A percentile compares a stretch with the other conserved stretches of the same genome.
These are phyloP conservation scores for Drosophila lowei DNA, from an alignment of 1,140 invertebrate species.

Conservation along the genomic window DNA sequence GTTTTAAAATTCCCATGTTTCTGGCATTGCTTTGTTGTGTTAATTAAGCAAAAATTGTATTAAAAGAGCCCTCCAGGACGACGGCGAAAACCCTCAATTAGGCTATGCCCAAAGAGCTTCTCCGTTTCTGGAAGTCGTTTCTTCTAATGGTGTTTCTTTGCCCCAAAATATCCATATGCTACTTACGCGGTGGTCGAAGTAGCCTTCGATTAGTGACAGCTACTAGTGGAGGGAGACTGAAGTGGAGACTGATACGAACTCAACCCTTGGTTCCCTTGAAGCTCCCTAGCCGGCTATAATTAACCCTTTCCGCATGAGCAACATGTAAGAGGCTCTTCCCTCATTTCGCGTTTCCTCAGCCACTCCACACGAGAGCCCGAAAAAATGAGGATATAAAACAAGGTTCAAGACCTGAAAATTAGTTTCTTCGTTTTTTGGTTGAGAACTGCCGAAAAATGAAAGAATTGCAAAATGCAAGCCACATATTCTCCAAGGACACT, in stretches of 20 bases:
- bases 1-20: conserved; percentile 35
- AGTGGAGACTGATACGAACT: background rate
- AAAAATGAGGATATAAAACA: conserved; percentile 19
- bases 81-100: background rate
- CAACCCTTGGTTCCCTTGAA: conserved; percentile 15
- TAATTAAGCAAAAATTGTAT: conserved; percentile 74
- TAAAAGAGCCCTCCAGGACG: conserved; percentile 26
- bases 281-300: conserved; percentile 52
- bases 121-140: no score
- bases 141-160: no score
- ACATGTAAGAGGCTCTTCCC: conserved; percentile 56
- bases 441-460: conserved; percentile 73
- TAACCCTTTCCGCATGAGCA: conserved; percentile 71
- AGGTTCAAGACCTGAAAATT: conserved; percentile 53
- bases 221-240: no score
- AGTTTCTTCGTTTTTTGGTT: conserved; percentile 61
- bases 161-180: no score
- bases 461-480: conserved; percentile 75
- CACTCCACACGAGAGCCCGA: conserved; percentile 43
- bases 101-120: no score
- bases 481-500: conserved; percentile 78
- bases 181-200: no score
- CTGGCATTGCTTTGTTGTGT: conserved; percentile 70
- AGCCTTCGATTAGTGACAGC: no score
- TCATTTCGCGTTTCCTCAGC: conserved; percentile 6